Percentiles rank a stretch among this genome's conserved stretches.
Conservation (phyloP, 2,888 invertebrate genomes). For the Ariolimax columbianus region DNA sequence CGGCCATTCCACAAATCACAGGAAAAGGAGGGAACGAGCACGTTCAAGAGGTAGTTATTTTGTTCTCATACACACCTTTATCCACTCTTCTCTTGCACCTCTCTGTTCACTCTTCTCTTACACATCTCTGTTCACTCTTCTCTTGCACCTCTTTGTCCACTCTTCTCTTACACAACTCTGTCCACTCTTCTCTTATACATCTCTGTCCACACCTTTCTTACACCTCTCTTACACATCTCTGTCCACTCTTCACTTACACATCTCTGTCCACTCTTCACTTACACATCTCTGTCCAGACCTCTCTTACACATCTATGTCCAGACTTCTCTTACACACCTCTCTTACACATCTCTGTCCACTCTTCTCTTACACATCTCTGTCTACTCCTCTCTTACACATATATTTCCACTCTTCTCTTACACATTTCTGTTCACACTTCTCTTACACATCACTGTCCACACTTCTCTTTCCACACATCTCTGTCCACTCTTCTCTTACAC, state of each 20-base stretch:
- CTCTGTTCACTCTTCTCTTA: neutral
- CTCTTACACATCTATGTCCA: neutral
- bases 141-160: neutral
- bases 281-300: neutral
- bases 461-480: neutral
- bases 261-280: neutral
- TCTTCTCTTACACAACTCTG: neutral
- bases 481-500: neutral
- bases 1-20: neutral
- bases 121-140: neutral
- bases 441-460: neutral
- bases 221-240: neutral
- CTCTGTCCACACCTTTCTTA: neutral
- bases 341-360: neutral
- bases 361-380: neutral
- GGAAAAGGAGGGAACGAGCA: neutral
- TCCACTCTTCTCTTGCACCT: neutral
- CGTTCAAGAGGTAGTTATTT: neutral
- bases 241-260: neutral
- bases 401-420: neutral
- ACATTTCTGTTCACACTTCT: neutral
- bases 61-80: neutral
- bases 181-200: neutral
- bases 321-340: no score
- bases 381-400: neutral